Conservation (phyloP, 2,797 vertebrate genomes). For the Smutsia temminckii region DNA sequence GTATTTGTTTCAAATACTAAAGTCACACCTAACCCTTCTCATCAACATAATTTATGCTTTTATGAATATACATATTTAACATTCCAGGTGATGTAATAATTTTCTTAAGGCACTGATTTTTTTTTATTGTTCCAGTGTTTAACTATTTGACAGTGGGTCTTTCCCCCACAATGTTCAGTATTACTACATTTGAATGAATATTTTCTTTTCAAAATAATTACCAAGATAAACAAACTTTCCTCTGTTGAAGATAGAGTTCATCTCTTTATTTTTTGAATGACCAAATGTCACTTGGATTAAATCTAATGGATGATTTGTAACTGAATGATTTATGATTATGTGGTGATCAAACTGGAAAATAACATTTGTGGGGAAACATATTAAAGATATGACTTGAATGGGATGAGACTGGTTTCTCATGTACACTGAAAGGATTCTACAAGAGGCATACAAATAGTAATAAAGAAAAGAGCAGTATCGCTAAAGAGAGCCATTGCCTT, state of each 20-base stretch:
- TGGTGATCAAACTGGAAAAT: background rate
- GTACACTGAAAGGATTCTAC: background rate
- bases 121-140: background rate
- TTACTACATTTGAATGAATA: background rate
- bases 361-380: background rate
- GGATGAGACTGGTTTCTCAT: background rate
- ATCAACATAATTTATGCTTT: background rate
- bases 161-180: background rate
- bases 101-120: background rate
- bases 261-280: constrained; percentile 13
- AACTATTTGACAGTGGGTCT: background rate
- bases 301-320: background rate
- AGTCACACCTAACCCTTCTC: background rate
- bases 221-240: background rate
- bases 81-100: background rate
- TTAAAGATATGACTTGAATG: background rate
- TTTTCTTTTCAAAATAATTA: constrained; percentile 8
- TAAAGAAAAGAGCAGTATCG: background rate
- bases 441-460: background rate
- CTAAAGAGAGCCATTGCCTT: background rate
- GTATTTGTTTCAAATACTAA: background rate
- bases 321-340: background rate
- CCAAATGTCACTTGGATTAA: background rate
- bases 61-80: background rate
- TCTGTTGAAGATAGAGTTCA: background rate